These are phyloP conservation scores for Heliconius congener DNA, from an alignment of 1,140 invertebrate species.

Conservation along the genomic window DNA sequence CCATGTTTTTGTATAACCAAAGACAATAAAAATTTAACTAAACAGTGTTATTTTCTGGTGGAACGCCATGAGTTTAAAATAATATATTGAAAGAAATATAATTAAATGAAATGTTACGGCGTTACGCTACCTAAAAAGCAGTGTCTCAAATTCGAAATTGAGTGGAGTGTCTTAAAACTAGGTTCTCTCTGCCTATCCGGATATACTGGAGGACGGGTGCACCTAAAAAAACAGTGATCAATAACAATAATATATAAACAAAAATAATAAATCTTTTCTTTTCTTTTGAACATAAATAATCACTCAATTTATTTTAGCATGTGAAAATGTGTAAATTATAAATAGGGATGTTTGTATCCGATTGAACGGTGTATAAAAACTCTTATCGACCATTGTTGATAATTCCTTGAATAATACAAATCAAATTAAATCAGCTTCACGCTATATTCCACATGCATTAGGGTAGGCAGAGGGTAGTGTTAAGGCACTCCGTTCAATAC, in stretches of 20 bases:
- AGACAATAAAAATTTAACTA: conserved; percentile 81
- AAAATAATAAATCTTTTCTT: not conserved
- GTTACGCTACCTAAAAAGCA: not conserved
- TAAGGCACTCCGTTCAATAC: too few species aligned
- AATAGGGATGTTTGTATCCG: too few species aligned
- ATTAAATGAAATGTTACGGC: too few species aligned
- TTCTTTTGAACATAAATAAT: not conserved
- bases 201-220: not conserved
- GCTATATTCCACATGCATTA: too few species aligned
- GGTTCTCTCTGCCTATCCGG: not conserved
- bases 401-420: too few species aligned
- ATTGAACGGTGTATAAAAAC: too few species aligned
- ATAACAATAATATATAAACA: not conserved
- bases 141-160: not conserved
- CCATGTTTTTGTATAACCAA: conserved; percentile 80
- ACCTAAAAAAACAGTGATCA: too few species aligned
- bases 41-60: conserved; percentile 62
- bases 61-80: conserved; percentile 21
- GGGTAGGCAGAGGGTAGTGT: too few species aligned
- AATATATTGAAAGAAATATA: not conserved
- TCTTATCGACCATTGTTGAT: too few species aligned
- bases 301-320: too few species aligned
- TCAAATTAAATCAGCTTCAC: too few species aligned
- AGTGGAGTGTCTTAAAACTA: not conserved
- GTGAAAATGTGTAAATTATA: too few species aligned